These are phyloP conservation scores for Ridgeia piscesae DNA, from an alignment of 1,140 invertebrate genomes.

Conservation along the genomic window DNA sequence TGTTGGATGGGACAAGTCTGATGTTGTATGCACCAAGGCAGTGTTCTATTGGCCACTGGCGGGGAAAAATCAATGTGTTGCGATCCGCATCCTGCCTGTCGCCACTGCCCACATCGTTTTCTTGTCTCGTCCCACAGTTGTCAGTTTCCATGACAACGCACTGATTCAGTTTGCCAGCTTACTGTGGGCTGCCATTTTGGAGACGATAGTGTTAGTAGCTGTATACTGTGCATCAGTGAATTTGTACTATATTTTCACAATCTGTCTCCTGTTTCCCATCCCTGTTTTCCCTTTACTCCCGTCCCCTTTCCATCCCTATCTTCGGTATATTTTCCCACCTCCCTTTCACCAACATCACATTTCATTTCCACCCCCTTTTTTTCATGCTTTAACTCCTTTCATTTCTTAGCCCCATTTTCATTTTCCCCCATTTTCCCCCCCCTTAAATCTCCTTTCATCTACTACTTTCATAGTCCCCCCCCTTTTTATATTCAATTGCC, in stretches of 20 bases:
- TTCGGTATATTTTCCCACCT: neutral
- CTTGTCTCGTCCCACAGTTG: neutral
- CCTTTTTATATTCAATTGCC: too few species aligned
- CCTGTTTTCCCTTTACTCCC: neutral
- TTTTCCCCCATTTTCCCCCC: too few species aligned
- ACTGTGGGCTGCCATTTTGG: neutral
- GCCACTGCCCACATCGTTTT: neutral
- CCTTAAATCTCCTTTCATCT: too few species aligned
- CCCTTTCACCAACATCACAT: too few species aligned
- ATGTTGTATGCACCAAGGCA: neutral
- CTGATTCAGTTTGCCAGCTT: constrained; percentile 4
- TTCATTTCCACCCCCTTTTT: too few species aligned
- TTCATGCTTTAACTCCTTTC: too few species aligned
- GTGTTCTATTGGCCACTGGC: neutral
- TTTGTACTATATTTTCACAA: neutral
- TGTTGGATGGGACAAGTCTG: neutral
- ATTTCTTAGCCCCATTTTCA: too few species aligned
- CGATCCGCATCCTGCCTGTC: neutral
- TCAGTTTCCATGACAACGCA: neutral
- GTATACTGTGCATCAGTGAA: neutral
- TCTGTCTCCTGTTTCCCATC: neutral
- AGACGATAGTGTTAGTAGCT: neutral
- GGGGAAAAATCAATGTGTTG: neutral
- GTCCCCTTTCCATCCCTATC: neutral
- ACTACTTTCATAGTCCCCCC: too few species aligned